A percentile compares a stretch with the other conserved stretches of the same genome.
Evolutionary conservation across 2,113 vertebrate species (phyloP).

Genomic region (Alosa alosa): DNA sequence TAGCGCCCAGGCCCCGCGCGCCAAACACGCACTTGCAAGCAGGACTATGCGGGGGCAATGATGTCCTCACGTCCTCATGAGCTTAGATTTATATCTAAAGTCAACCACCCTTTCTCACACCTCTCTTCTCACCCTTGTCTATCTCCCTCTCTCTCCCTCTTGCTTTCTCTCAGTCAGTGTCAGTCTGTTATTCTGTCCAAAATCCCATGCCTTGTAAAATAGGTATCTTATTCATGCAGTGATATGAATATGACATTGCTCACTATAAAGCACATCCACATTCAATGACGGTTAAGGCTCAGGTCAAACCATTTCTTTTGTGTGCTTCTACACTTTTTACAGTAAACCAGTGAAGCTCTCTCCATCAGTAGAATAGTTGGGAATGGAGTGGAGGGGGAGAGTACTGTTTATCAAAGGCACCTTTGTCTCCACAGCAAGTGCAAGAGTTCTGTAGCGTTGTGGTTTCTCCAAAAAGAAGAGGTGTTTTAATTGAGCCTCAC

Average conservation of each 20-base stretch:
- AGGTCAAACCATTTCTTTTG: not conserved
- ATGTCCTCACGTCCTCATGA: constrained; percentile 51
- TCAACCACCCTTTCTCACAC: constrained; percentile 33
- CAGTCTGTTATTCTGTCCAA: constrained; percentile 19
- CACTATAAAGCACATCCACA: constrained; percentile 11
- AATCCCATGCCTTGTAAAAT: constrained; percentile 13
- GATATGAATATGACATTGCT: constrained; percentile 17
- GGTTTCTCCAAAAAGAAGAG: not conserved
- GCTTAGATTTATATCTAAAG: constrained; percentile 56
- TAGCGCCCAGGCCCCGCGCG: constrained; percentile 18
- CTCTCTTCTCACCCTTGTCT: not conserved
- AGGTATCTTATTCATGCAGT: not conserved
- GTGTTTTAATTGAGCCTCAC: constrained; percentile 22
- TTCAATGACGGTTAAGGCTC: not conserved
- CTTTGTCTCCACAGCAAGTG: not conserved
- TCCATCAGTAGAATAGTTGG: not conserved
- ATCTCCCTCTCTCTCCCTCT: not conserved
- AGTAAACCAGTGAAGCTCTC: constrained; percentile 17
- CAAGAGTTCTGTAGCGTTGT: not conserved
- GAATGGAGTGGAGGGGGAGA: not conserved
- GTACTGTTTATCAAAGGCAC: not conserved
- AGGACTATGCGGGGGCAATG: constrained; percentile 38
- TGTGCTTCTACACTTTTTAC: not conserved
- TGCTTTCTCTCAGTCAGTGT: constrained; percentile 9
- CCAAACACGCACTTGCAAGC: constrained; percentile 38